Evolutionary conservation across 2,888 invertebrate genomes (phyloP), one percentile per base, ranked within the genome.

Genomic region (Tachina grossa): DNA sequence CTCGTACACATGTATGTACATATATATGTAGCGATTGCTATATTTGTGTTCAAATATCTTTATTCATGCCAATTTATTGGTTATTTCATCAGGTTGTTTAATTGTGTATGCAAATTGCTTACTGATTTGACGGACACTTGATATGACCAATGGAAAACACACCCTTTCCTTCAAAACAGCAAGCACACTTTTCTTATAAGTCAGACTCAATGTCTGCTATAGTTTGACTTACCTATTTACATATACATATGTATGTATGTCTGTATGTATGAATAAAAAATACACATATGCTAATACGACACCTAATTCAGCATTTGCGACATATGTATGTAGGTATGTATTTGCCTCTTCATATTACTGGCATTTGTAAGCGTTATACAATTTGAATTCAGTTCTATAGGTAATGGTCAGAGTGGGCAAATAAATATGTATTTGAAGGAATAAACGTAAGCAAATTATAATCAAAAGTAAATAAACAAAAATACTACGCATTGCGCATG

Each of bases 51-150:
- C 5, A 19, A 8, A 59, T 9, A 59, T 39, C 41, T 9, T 16
- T 9, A 43, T 19, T 22, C 13, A 55, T 47, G 19, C 55, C 2
- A 16, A 14, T 31, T 31, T 31, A 31, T 6, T 31, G 31, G 31
- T 31, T 31, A 31, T 16, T 63, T 66, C 22, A 68, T 31, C 4
- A 16, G 45, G 10, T 47, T 49, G 4, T 55, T 45, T 43, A 11
- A 16, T 51, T 69, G 49, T 57, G 8, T 43, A 71, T 77, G 65
- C 57, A 55, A 76, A 71, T 65, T 57, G 41, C 53, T 72, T 14
- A 66, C 68, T 78, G 65, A 66, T 53, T 78, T 78, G 83, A 59
- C 16, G 66, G 78, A 72, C 78, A 78, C 19, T 77, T 72, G 59
- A 51, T 45, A 51, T 66, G 51, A n/a, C 55, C 43, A 63, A 39